phyloP scores from a whole-genome alignment of 1,140 invertebrate species.

The Frieseomelitta varia region DNA sequence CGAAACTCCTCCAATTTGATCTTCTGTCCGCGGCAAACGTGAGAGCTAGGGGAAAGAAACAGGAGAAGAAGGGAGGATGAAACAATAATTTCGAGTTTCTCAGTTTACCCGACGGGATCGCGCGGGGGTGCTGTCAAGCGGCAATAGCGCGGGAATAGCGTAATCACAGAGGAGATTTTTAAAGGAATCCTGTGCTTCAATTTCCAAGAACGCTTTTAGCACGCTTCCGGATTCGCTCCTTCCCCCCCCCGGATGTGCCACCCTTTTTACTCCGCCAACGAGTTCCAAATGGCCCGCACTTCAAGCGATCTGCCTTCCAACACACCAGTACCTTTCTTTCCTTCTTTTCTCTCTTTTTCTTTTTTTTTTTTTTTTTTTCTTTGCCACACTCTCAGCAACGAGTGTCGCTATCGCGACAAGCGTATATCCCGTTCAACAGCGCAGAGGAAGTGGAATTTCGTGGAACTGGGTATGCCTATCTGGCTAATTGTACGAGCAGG shows the following conservation, averaged over 20 bases:
- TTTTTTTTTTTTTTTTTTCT: not conserved
- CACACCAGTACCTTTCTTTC: constrained; percentile 24
- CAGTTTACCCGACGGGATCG: not conserved
- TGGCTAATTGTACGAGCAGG: not conserved
- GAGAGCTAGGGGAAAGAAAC: too few relatives aligned
- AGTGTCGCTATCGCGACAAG: constrained; percentile 4
- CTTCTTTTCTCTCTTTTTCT: too few relatives aligned
- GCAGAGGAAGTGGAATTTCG: not conserved
- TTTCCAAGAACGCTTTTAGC: constrained; percentile 54
- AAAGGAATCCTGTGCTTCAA: constrained; percentile 41
- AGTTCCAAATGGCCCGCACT: constrained; percentile 49
- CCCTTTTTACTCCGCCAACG: constrained; percentile 40
- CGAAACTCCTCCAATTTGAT: not conserved
- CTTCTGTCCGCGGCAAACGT: too few relatives aligned
- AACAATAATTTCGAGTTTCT: constrained; percentile 7
- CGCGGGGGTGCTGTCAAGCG: too few relatives aligned
- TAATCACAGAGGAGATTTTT: constrained; percentile 30
- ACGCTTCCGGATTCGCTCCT: constrained; percentile 41
- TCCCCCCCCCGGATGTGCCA: constrained; percentile 37
- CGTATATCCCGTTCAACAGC: not conserved
- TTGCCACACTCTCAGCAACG: not conserved
- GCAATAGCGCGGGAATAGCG: not conserved
- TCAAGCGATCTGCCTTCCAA: constrained; percentile 33
- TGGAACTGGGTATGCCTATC: constrained; percentile 9
- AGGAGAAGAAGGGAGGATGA: too few relatives aligned